phyloP scores from a whole-genome alignment of 2,797 vertebrate genomes.

The Echiichthys vipera region DNA sequence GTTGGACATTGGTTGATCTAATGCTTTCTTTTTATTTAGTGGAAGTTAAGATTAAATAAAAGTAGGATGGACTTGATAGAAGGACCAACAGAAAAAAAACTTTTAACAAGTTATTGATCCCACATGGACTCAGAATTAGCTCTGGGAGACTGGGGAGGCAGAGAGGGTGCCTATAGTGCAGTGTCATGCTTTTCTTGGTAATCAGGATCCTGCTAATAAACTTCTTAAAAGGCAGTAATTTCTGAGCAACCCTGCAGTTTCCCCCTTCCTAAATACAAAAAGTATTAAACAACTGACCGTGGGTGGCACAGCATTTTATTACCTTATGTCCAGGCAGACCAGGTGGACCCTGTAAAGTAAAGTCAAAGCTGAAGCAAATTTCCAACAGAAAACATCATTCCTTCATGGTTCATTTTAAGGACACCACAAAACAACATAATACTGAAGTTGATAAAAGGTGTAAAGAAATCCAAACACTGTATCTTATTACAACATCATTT shows the following conservation, averaged over 20 bases:
- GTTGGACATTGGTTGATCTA: too few relatives aligned
- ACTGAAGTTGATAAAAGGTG: neutral
- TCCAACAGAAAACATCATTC: neutral
- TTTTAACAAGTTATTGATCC: slow-evolving; percentile 47
- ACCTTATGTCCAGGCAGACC: slow-evolving; percentile 70
- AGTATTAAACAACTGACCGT: neutral
- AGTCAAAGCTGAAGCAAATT: slow-evolving; percentile 26
- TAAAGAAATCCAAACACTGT: neutral
- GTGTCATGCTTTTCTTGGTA: slow-evolving; percentile 15
- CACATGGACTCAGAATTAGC: slow-evolving; percentile 52
- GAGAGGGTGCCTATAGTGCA: slow-evolving; percentile 27
- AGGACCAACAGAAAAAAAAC: slow-evolving; percentile 4
- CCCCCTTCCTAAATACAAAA: slow-evolving; percentile 19
- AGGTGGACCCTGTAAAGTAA: slow-evolving; percentile 61
- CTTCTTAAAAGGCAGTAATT: slow-evolving; percentile 37
- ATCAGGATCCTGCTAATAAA: slow-evolving; percentile 31
- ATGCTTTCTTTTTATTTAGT: too few relatives aligned
- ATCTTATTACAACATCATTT: neutral
- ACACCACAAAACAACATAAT: neutral
- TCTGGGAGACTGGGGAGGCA: slow-evolving; percentile 39
- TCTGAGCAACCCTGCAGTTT: slow-evolving; percentile 32
- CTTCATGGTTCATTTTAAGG: neutral
- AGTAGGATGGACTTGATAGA: neutral
- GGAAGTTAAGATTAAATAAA: slow-evolving; percentile 15
- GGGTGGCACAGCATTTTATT: slow-evolving; percentile 38